These are phyloP conservation scores for Noctua janthe DNA, from an alignment of 2,888 invertebrate genomes.

Conservation along the genomic window DNA sequence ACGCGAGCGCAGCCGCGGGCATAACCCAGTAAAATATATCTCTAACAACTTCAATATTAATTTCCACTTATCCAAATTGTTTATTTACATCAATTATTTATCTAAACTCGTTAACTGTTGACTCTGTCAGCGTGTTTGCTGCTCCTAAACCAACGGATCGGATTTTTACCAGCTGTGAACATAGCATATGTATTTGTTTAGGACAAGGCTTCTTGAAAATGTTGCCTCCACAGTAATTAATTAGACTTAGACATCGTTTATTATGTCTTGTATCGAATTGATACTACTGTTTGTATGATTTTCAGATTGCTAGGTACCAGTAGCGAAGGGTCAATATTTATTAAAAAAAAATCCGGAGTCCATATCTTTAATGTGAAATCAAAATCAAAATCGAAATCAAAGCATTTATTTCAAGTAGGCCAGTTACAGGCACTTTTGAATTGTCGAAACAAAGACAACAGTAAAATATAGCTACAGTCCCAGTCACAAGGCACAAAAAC, in stretches of 20 bases:
- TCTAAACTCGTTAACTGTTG: conserved; percentile 41
- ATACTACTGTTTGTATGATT: neutral
- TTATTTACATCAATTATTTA: conserved; percentile 46
- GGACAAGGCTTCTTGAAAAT: conserved; percentile 89
- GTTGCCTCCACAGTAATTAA: conserved; percentile 43
- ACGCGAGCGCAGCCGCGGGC: no score
- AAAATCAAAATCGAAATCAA: no score
- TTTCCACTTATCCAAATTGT: neutral
- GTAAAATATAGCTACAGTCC: no score
- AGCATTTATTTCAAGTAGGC: no score
- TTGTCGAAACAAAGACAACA: no score
- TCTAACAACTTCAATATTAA: neutral
- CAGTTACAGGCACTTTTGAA: no score
- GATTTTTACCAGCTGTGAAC: conserved; percentile 60
- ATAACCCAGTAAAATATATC: neutral
- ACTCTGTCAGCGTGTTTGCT: conserved; percentile 45
- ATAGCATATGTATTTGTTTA: conserved; percentile 64
- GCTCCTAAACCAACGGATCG: conserved; percentile 67
- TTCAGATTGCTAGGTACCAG: neutral
- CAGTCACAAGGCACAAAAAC: no score
- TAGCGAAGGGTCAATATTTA: no score
- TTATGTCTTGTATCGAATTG: conserved; percentile 6
- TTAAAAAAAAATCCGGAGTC: no score
- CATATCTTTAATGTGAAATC: no score
- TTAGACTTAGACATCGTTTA: conserved; percentile 40